Base-by-base conservation (phyloP, 2,113 vertebrate species). In the Burhinus bistriatus region DNA sequence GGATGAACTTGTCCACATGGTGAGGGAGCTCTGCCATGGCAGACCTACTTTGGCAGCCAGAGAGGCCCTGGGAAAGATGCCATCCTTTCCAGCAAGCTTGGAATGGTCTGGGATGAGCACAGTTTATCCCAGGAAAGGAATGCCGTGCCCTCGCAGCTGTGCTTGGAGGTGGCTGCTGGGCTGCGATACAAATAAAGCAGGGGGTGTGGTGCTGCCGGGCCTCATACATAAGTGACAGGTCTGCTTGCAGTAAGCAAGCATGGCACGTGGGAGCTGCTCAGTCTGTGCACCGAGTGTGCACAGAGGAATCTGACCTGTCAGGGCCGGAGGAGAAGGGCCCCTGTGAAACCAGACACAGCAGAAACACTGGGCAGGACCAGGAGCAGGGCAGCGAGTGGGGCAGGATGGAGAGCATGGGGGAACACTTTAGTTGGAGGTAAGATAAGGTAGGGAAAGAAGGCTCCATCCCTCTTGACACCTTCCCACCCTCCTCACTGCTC, bases 71-170 rank as follows among this genome's bases (percentile, higher is more conserved):
- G 80, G 49, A 73, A 89, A 61, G 49, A 23, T 7, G 29, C 44
- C 54, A 57, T 40, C 91, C 40, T 83, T 64, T 36, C 81, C 73
- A 80, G 54, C 11, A 23, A 42, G 42, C 40, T 70, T 81, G 52
- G 45, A 78, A 80, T 87, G 42, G 44, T 49, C 38, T 81, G 71
- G 77, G 44, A 59, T 22, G 68, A 15, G 32, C 54, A 59, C 44
- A 57, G 71, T 22, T 91, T n/a, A 15, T 77, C 81, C 64, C 0
- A 0, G 49, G 64, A 59, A 55, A 57, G 72, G 54, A 73, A 61
- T 14, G 29, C 22, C 0, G 0, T 65, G 77, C 47, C 64, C 73
- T 68, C 7, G 0, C 36, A 83, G 25, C 38, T 1, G 0, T 6
- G 30, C 27, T 14, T 6, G 42, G 54, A 34, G 59, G 59, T n/a